Base-by-base conservation (phyloP, 2,797 vertebrate species). In the Diceros bicornis region DNA sequence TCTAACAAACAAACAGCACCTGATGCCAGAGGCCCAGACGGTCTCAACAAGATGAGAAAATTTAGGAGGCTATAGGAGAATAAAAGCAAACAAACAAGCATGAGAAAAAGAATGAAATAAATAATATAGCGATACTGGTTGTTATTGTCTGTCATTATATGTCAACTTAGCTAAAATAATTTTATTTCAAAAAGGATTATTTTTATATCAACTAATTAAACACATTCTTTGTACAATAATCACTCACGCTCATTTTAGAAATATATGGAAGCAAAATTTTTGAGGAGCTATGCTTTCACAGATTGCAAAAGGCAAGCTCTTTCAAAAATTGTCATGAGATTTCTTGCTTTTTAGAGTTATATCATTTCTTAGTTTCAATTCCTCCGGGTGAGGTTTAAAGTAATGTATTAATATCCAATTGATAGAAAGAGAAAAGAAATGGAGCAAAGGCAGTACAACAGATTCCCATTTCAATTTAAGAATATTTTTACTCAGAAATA, bases 401-500 rank as follows among this genome's bases (percentile, higher is more conserved):
- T 78, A 75, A 66, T 66, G 2, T 84, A 61, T 77, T 93, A 86
- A 72, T 82, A 82, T 37, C 18, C 11, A 78, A 12, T 29, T 77
- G 34, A 83, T 81, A 3, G 8, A 75, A 97, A 27, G 8, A 64
- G n/a, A 92, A 91, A 95, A 85, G 7, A 72, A 94, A 95, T 44
- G 12, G 25, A 94, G 37, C 21, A 87, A 92, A 91, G 32, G 7
- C 17, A 81, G 27, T 68, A 0, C 3, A 91, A 32, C 2, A 8
- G 55, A 78, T 55, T 90, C 57, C 34, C 61, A 90, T 64, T 90
- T 94, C 62, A 44, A 91, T 85, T 84, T 91, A 62, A 81, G 37
- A 84, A 77, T 59, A 77, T 61, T 91, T 97, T 74, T 84, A 66
- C 23, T 97, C 47, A 94, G 75, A 88, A 29, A 77, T 92, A 55